These are phyloP conservation scores for Erythrocercus mccallii DNA, from an alignment of 2,113 vertebrate species.

Conservation along the genomic window DNA sequence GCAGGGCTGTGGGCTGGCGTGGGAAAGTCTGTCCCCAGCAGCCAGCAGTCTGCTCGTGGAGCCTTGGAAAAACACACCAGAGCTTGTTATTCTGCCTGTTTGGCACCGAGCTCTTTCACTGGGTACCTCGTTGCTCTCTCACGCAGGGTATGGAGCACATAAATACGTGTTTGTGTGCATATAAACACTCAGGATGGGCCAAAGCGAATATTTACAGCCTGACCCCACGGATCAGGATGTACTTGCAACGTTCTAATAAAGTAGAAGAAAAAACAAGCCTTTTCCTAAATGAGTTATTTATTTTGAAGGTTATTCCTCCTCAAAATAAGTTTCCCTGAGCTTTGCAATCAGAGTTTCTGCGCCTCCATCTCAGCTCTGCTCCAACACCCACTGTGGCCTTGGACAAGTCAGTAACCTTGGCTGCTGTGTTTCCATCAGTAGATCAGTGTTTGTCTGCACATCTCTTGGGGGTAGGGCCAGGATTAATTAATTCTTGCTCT, in stretches of 20 bases:
- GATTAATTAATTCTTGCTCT: conserved; percentile 40
- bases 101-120: not conserved
- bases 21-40: not conserved
- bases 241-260: not conserved
- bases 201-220: not conserved
- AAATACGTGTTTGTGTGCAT: accelerated
- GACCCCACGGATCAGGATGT: not conserved
- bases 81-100: not conserved
- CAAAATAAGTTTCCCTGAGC: not conserved
- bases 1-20: not conserved
- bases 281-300: not conserved
- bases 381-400: not conserved
- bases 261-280: not conserved
- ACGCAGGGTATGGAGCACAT: accelerated
- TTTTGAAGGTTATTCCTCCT: not conserved
- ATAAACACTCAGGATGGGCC: not conserved
- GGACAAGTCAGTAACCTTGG: not conserved
- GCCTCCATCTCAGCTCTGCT: not conserved
- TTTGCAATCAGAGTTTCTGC: not conserved
- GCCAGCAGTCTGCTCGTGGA: not conserved
- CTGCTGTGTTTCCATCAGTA: not conserved
- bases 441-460: conserved; percentile 4
- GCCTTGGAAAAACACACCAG: not conserved
- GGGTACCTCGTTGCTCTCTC: not conserved
- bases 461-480: not conserved